Evolutionary conservation across 1,140 invertebrate species (phyloP).

Genomic region (Brachystomella parvula): DNA sequence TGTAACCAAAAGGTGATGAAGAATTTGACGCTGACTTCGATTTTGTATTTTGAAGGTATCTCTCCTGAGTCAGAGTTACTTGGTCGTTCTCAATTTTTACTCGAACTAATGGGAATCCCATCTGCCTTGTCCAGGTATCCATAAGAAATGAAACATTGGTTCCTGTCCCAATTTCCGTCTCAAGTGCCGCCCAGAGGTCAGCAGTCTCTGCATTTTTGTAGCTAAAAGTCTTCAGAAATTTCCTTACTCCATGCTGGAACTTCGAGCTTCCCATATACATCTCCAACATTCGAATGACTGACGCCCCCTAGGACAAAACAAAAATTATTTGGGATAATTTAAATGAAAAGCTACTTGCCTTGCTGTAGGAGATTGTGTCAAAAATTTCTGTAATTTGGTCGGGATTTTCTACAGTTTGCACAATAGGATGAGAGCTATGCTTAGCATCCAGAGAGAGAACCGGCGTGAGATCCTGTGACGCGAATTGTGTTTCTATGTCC

Average conservation of each 20-base stretch:
- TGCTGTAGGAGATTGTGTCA: slow-evolving; percentile 84
- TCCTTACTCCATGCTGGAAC: slow-evolving; percentile 63
- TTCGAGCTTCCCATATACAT: slow-evolving; percentile 65
- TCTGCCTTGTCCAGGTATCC: slow-evolving; percentile 87
- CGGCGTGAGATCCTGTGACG: slow-evolving; percentile 59
- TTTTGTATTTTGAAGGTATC: slow-evolving; percentile 59
- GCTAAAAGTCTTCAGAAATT: slow-evolving; percentile 61
- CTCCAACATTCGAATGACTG: slow-evolving; percentile 83
- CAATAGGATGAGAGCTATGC: slow-evolving; percentile 76
- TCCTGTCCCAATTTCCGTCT: slow-evolving; percentile 43
- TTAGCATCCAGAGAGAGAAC: slow-evolving; percentile 63
- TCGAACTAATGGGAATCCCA: slow-evolving; percentile 76
- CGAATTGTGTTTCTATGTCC: slow-evolving; percentile 73
- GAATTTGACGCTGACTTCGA: not conserved
- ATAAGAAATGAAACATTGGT: slow-evolving; percentile 63
- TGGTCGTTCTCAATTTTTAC: slow-evolving; percentile 48
- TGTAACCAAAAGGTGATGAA: slow-evolving; percentile 22
- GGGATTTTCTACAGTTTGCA: slow-evolving; percentile 70
- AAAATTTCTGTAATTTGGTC: slow-evolving; percentile 88
- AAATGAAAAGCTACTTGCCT: slow-evolving; percentile 51
- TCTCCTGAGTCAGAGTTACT: slow-evolving; percentile 58
- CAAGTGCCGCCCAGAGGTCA: slow-evolving; percentile 62
- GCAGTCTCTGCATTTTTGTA: slow-evolving; percentile 70
- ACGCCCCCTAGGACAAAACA: slow-evolving; percentile 58
- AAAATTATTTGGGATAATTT: slow-evolving; percentile 19